phyloP scores from a whole-genome alignment of 1,140 invertebrate genomes.

The Sitodiplosis mosellana region DNA sequence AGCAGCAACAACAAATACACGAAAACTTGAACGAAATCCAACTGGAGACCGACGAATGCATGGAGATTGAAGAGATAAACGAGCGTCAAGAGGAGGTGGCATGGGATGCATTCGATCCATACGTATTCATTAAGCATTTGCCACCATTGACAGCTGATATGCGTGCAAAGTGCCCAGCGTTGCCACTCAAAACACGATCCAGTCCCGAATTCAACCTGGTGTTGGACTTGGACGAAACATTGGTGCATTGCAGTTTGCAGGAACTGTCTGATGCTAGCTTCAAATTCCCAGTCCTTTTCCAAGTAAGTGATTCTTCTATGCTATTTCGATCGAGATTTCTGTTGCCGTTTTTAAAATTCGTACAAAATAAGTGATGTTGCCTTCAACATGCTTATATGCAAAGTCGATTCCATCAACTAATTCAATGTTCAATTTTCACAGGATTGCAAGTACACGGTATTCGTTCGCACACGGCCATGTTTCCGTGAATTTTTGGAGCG shows the following conservation, averaged over 20 bases:
- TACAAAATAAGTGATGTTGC: too few relatives aligned
- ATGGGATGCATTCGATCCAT: constrained; percentile 73
- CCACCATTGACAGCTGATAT: constrained; percentile 78
- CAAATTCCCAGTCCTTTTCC: constrained; percentile 85
- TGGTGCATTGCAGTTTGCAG: constrained; percentile 88
- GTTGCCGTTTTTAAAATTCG: too few relatives aligned
- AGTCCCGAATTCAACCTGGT: constrained; percentile 86
- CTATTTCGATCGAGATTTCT: too few relatives aligned
- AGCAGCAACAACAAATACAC: neutral
- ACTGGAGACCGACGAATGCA: constrained; percentile 29
- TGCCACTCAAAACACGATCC: constrained; percentile 82
- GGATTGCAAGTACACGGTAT: constrained; percentile 45
- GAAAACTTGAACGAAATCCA: constrained; percentile 9
- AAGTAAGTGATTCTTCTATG: too few relatives aligned
- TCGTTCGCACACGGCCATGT: constrained; percentile 77
- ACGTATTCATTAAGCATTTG: constrained; percentile 77
- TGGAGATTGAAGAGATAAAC: constrained; percentile 33
- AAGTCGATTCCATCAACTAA: too few relatives aligned
- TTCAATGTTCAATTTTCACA: constrained; percentile 6
- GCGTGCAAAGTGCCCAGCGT: constrained; percentile 66
- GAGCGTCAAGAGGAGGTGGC: constrained; percentile 35
- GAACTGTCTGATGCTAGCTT: constrained; percentile 83
- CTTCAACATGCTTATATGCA: too few relatives aligned
- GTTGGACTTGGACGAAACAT: constrained; percentile 65
- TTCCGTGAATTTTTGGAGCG: constrained; percentile 83